Evolutionary conservation across 2,888 invertebrate species (phyloP), one percentile per base, ranked within the genome.

Genomic region (Onthophagus sagittarius): DNA sequence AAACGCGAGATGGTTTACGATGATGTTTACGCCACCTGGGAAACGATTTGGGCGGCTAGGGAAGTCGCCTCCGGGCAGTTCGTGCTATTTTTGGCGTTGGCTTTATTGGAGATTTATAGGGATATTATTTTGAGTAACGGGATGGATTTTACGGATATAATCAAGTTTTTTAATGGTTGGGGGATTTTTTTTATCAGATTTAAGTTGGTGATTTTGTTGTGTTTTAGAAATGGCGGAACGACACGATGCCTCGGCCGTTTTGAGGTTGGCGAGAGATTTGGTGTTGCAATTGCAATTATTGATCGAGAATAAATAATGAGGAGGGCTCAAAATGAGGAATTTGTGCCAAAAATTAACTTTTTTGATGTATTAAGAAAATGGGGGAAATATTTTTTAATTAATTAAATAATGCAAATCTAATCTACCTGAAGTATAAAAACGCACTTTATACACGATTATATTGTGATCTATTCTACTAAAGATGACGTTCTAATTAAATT

Each of bases 101-200:
- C 97, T 0, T 86, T 98, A 74, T 90, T 98, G 13, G 95, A 97
- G 86, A 95, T 94, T 65, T 98, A 98, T 85, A 88, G 97, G 62
- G 97, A 97, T 83, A 96, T 98, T 80, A 97, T 98, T 76, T 88
- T 98, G 63, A 94, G 96, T 71, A 98, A 98, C 86, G 91, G 94
- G 79, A 98, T 98, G 97, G 97, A 98, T 86, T 98, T 98, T 84
- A 98, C 98, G 0, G 98, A 98, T 84, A 96, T 98, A 83, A 98
- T 98, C 83, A 97, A 97, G 84, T 98, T 98, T 86, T 98, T 98
- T 83, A 98, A 98, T 86, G 97, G 97, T 97, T 82, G 87, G 86
- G 81, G 71, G 23, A 3, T 2, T 23, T 23, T 23, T 23, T 23
- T 63, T 70, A 63, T 63, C 13, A 7, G 5, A 2, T 63, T 13